These are phyloP conservation scores for Chelonoidis abingdonii DNA, from an alignment of 2,113 vertebrate genomes.

Conservation along the genomic window DNA sequence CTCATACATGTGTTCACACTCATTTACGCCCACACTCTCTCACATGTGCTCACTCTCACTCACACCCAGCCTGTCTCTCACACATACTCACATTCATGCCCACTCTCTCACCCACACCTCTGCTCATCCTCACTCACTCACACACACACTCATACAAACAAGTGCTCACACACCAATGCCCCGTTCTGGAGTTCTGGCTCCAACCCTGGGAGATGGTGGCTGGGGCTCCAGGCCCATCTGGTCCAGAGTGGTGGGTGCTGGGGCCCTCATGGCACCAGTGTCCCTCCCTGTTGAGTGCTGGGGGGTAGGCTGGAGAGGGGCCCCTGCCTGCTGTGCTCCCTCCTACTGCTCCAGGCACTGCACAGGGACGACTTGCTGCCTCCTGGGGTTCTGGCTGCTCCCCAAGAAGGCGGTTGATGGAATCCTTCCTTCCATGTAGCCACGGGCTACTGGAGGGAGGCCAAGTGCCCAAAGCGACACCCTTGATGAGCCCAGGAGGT, in stretches of 20 bases:
- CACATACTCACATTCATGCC: too few relatives aligned
- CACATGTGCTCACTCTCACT: too few relatives aligned
- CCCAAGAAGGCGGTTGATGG: neutral
- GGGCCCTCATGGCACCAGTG: neutral
- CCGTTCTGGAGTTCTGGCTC: neutral
- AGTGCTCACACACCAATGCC: neutral
- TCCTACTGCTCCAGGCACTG: neutral
- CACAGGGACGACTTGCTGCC: neutral
- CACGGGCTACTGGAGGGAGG: neutral
- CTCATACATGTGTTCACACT: too few relatives aligned
- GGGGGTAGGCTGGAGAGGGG: neutral
- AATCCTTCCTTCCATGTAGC: neutral
- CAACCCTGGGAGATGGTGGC: neutral
- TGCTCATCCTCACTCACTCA: too few relatives aligned
- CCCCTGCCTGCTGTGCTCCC: neutral
- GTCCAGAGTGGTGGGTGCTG: neutral
- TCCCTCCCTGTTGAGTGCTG: neutral
- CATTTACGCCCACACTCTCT: neutral
- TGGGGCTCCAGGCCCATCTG: neutral
- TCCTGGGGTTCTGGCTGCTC: fast-evolving
- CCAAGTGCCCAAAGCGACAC: neutral
- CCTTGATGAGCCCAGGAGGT: neutral
- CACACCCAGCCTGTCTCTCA: too few relatives aligned
- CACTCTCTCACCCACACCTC: neutral
- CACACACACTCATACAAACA: neutral